These are phyloP conservation scores for Grallaria varia DNA, from an alignment of 2,113 vertebrate species.

Conservation along the genomic window DNA sequence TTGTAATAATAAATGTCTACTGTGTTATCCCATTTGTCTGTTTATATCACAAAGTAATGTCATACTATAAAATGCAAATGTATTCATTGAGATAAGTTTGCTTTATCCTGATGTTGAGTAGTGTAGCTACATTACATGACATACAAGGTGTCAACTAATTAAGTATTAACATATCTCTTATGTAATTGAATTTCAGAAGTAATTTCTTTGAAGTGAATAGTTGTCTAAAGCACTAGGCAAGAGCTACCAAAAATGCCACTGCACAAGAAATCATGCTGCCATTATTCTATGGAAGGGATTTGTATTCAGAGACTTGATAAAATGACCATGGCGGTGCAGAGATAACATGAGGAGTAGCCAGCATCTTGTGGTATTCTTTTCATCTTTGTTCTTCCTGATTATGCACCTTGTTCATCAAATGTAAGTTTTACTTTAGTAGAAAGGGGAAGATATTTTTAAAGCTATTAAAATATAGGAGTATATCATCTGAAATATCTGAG, in stretches of 20 bases:
- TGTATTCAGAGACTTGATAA: background rate
- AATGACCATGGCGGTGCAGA: background rate
- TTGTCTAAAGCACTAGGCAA: background rate
- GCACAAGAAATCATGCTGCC: background rate
- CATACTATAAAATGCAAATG: background rate
- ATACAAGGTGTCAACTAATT: conserved; percentile 9
- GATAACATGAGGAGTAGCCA: background rate
- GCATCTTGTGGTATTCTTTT: background rate
- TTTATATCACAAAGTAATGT: conserved; percentile 7
- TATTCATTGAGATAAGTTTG: conserved; percentile 17
- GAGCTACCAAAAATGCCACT: background rate
- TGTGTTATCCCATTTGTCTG: conserved; percentile 31
- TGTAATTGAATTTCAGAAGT: conserved; percentile 14
- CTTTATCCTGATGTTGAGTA: conserved; percentile 9
- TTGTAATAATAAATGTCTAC: conserved; percentile 2
- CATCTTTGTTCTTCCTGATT: background rate
- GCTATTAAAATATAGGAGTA: background rate
- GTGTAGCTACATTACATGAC: background rate
- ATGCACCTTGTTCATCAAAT: background rate
- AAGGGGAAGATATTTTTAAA: background rate
- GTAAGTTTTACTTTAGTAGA: background rate
- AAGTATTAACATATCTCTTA: conserved; percentile 18
- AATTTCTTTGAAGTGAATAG: background rate
- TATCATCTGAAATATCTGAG: background rate
- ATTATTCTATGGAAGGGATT: background rate